phyloP scores from a whole-genome alignment of 1,140 invertebrate species.

The Sesamia nonagrioides region DNA sequence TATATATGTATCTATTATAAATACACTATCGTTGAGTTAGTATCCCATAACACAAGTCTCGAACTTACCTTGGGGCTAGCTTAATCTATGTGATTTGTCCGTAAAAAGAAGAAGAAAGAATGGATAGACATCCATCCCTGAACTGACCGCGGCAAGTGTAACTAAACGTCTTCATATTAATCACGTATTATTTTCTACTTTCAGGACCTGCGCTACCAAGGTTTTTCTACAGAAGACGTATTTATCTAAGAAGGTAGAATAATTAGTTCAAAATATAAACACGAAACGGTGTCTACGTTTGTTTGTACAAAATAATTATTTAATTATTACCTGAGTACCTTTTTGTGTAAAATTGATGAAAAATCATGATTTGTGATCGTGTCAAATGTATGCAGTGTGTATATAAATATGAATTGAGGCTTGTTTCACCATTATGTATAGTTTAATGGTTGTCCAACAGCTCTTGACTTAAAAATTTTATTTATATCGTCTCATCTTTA shows the following conservation, averaged over 20 bases:
- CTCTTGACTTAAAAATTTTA: constrained; percentile 7
- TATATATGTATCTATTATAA: no score
- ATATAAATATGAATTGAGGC: constrained; percentile 10
- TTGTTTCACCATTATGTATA: constrained; percentile 20
- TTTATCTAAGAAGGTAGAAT: constrained; percentile 66
- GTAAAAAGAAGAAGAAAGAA: no score
- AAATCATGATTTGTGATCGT: constrained; percentile 30
- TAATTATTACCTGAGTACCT: constrained; percentile 41
- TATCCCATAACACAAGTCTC: no score
- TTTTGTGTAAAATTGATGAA: constrained; percentile 44
- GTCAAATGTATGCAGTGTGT: constrained; percentile 23
- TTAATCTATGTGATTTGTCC: no score
- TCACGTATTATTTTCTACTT: constrained; percentile 60
- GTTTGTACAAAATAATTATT: constrained; percentile 49
- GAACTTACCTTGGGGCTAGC: no score
- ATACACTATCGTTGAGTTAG: no score
- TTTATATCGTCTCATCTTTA: neutral
- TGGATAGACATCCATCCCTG: no score
- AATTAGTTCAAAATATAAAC: constrained; percentile 18
- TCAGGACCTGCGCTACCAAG: constrained; percentile 71
- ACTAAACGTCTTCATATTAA: no score
- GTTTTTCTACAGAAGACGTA: constrained; percentile 72
- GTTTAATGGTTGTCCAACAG: neutral
- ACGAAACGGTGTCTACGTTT: constrained; percentile 36
- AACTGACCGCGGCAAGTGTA: no score